phyloP scores from a whole-genome alignment of 2,888 invertebrate genomes.

The Dichetophora obliterata region DNA sequence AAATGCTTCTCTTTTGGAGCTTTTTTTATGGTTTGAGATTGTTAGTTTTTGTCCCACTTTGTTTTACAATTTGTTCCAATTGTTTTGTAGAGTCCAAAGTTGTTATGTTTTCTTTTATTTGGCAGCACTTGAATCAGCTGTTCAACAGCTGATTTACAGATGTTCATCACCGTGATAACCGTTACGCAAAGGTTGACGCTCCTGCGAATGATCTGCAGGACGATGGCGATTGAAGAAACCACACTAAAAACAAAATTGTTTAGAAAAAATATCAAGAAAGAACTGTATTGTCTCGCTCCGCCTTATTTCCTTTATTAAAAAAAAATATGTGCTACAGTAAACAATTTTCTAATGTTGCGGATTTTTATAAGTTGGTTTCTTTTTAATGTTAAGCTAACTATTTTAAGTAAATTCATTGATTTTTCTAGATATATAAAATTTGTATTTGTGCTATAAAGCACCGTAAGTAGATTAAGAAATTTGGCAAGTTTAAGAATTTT shows the following conservation, averaged over 20 bases:
- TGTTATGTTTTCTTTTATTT: constrained; percentile 22
- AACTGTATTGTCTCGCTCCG: background rate
- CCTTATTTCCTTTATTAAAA: no score
- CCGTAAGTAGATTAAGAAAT: no score
- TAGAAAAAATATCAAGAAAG: constrained; percentile 7
- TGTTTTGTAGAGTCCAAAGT: constrained; percentile 28
- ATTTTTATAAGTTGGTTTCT: no score
- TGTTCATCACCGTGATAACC: constrained; percentile 83
- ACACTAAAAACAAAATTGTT: constrained; percentile 73
- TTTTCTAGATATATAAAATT: no score
- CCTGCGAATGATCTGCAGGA: constrained; percentile 81
- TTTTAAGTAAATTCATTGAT: no score
- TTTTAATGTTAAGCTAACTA: no score
- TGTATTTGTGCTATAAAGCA: no score
- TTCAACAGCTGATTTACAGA: constrained; percentile 71
- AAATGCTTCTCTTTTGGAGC: background rate
- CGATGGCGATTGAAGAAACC: constrained; percentile 95
- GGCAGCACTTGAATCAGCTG: constrained; percentile 25
- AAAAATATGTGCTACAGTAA: no score
- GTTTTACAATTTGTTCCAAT: no score
- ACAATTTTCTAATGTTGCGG: no score
- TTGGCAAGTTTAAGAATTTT: no score
- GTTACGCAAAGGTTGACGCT: constrained; percentile 86
- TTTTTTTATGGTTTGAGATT: constrained; percentile 31
- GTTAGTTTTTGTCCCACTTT: constrained; percentile 21